Base-by-base conservation (phyloP, 2,888 invertebrate genomes). In the Zaprionus lineosus region DNA sequence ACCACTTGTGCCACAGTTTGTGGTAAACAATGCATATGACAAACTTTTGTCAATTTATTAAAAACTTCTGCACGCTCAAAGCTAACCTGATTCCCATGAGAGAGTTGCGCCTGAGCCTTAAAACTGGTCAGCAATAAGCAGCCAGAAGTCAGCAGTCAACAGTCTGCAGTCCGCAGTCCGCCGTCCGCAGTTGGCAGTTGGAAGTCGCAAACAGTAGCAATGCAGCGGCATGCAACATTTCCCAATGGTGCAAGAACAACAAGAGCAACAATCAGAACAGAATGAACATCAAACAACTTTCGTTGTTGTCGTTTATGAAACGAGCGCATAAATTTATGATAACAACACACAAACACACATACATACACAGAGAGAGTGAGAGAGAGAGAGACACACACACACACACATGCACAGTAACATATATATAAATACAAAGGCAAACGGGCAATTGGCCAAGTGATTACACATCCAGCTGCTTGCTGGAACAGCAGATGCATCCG, bases 41-140 rank as follows among this genome's bases (percentile, higher is more conserved):
- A 81, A 81, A 81, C 82, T 81, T 81, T 81, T 86, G 84, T 86
- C 81, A 84, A 81, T 81, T 86, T 81, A 81, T 86, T 81, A 81
- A 77, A 84, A 84, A 86, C 50, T 77, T 74, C 84, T 67, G 60
- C 55, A 40, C 18, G 19, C 47, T 48, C 57, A 59, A 70, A 65
- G 74, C 70, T 84, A 85, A 86, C 84, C 84, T 79, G 75, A 73
- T 84, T 84, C 86, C 84, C 86, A 84, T 66, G 73, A 36, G 11
- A 28, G 12, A 40, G 29, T 33, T 34, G 26, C 31, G 51, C n/a
- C n/a, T 16, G 19, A 34, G 16, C 34, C 51, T 44, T 19, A 6
- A 52, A 62, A 58, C 69, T 85, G 86, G 85, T 78, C 40, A 58
- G 50, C 15, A 55, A 21, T 29, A 43, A 12, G 29, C 26, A 60